These are phyloP conservation scores for Notodonta dromedarius DNA, from an alignment of 2,888 invertebrate species.

Conservation along the genomic window DNA sequence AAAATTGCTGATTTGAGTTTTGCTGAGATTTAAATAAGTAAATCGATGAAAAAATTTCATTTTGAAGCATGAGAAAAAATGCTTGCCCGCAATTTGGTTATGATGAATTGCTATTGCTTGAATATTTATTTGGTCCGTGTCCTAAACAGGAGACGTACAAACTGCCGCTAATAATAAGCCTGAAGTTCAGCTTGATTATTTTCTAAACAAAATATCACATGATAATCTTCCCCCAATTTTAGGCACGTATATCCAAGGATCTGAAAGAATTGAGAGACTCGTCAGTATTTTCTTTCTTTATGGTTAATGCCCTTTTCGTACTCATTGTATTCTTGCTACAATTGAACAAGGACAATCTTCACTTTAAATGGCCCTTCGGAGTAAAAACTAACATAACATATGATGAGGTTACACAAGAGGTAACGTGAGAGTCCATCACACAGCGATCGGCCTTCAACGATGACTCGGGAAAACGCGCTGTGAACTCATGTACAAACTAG, in stretches of 20 bases:
- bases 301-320: conserved; percentile 99
- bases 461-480: conserved; percentile 63
- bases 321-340: conserved; percentile 99
- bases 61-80: conserved; percentile 4
- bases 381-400: conserved; percentile 97
- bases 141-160: background rate
- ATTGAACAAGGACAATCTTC: conserved; percentile 98
- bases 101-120: conserved; percentile 6
- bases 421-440: conserved; percentile 86
- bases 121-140: background rate
- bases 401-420: conserved; percentile 95
- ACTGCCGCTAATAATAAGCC: conserved; percentile 26
- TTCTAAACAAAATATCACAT: conserved; percentile 40
- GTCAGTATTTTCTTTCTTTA: conserved; percentile 98
- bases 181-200: conserved; percentile 53
- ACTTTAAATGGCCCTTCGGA: conserved; percentile 98
- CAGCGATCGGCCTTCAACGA: conserved; percentile 77
- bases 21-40: background rate
- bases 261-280: conserved; percentile 97
- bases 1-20: background rate
- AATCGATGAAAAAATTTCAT: background rate
- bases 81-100: background rate
- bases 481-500: conserved; percentile 16
- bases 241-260: conserved; percentile 95
- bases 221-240: conserved; percentile 82